Conservation (phyloP, 1,140 invertebrate genomes). For the Zaprionus lachaisei region DNA sequence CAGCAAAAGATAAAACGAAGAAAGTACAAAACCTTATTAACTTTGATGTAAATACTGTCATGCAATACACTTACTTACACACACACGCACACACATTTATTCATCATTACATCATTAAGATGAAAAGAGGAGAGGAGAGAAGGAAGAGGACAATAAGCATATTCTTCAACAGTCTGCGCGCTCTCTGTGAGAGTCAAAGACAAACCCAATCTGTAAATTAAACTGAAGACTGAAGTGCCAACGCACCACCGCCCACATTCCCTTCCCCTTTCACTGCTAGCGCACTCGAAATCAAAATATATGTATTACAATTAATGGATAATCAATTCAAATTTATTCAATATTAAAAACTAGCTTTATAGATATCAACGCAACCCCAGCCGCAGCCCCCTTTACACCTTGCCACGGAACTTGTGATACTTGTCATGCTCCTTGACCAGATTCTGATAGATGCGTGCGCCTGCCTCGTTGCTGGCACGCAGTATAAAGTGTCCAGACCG, state of each 20-base stretch:
- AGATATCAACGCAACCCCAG: neutral
- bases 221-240: neutral
- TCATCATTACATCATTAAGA: neutral
- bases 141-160: neutral
- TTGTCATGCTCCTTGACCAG: constrained; percentile 79
- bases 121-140: neutral
- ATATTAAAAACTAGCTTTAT: neutral
- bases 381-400: constrained; percentile 47
- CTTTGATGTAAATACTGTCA: constrained; percentile 31
- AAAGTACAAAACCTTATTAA: constrained; percentile 2
- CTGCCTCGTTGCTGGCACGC: constrained; percentile 76
- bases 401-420: constrained; percentile 82
- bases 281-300: constrained; percentile 4
- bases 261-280: no score
- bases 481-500: constrained; percentile 79
- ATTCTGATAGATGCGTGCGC: constrained; percentile 70
- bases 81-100: no score
- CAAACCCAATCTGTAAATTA: neutral
- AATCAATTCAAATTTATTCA: constrained; percentile 14
- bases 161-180: neutral
- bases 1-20: constrained; percentile 1
- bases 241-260: neutral
- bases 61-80: neutral
- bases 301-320: neutral
- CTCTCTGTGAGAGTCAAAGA: constrained; percentile 1